Evolutionary conservation across 2,113 vertebrate genomes (phyloP), one percentile per base, ranked within the genome.

Genomic region (Dipodomys merriami): DNA sequence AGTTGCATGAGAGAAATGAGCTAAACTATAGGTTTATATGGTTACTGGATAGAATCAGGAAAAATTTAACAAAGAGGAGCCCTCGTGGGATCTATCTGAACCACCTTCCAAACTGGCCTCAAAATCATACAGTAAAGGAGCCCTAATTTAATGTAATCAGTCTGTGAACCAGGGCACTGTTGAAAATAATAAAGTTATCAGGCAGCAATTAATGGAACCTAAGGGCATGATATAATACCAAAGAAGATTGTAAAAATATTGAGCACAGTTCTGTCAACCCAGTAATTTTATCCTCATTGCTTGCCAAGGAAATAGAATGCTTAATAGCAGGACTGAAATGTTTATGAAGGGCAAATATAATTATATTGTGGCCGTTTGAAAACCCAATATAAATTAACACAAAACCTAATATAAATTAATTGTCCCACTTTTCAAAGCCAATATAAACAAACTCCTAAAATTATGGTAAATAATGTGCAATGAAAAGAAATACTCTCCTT

Each of bases 311-410:
- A 68, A 83, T 18, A 81, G 4, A 76, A 35, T 22, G 67, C 29
- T 30, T 49, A 83, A 49, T 39, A 73, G 49, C 12, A 79, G 64
- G 60, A 15, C 68, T 18, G 65, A 11, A 39, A 57, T 64, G 44
- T 80, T 80, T 69, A 64, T 83, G 65, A 94, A 86, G 22, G 27
- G 71, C 64, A 76, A 83, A 95, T 57, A 2, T 64, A 86, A 91
- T 49, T 71, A 83, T 83, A 33, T 1, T 82, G 18, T n/a, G 27
- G 86, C 27, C 13, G 80, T 0, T 73, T 39, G 77, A 89, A 57
- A 90, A 85, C 39, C 33, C 87, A 80, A 81, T 33, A 39, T 49
- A 85, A 92, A 91, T 35, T 72, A 80, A 86, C 22, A 57, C 53
- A 57, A 57, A 90, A 85, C 39, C 30, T 90, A 80, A 81, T 33